Base-by-base conservation (phyloP, 1,140 invertebrate genomes). In the Leptonema lineaticorne region DNA sequence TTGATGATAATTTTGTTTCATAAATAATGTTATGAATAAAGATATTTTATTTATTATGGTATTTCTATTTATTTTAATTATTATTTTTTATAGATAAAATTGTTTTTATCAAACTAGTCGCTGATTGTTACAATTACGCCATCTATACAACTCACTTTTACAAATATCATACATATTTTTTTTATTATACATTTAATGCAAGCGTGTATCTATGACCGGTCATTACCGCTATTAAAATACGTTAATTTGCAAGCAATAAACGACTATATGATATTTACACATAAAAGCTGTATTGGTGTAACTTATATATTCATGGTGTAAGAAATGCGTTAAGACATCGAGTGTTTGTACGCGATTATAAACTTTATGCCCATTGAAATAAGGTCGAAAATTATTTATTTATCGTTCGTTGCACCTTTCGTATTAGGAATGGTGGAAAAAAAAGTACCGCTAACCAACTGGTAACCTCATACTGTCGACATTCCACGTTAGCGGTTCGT, bases 381-480 rank as follows among this genome's bases (percentile, higher is more conserved):
- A 41, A 11, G 37, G 2, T 9, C 9, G 2, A 41, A 2, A 41
- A 14, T 41, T 11, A 16, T 16, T 5, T 33, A n/a, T n/a, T n/a
- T n/a, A 41, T 41, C 11, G 37, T 16, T 14, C 9, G 30, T 5
- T 41, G 9, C 37, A 59, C 57, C 59, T 45, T 46, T 45, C 59
- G 14, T 63, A 46, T 64, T 50, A 37, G 24, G 24, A 37, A 37
- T 45, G 62, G 62, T 26, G 62, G 62, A 50, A 64, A 60, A n/a
- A n/a, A 64, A 64, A 64, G 62, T 64, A 64, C 62, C 62, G 62
- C 62, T 64, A 64, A 16, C 62, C 62, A 50, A 64, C 62, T 64
- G 62, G 62, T 64, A 64, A 64, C 62, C 62, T 50, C 62, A 64
- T 64, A 64, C 62, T 45, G 62, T 26, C 50, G 45, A 64, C 62